These are phyloP conservation scores for Blastobasis lacticolella DNA, from an alignment of 2,888 invertebrate genomes.

Conservation along the genomic window DNA sequence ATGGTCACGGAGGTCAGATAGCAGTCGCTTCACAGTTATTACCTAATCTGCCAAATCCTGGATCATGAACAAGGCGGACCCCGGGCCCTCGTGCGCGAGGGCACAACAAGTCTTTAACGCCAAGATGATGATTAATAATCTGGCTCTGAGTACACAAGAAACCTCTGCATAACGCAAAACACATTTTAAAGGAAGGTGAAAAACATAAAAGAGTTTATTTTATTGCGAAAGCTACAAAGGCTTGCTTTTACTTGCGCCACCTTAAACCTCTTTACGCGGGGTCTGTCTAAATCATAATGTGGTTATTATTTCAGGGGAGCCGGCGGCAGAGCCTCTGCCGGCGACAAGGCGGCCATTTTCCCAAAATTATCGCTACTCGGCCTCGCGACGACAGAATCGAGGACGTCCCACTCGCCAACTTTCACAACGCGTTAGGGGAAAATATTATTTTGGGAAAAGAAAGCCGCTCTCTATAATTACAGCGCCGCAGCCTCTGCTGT, in stretches of 20 bases:
- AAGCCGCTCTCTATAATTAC: conserved; percentile 27
- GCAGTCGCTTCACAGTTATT: too few species aligned
- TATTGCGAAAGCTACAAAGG: conserved; percentile 43
- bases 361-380: conserved; percentile 67
- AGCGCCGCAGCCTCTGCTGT: not conserved
- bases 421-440: conserved; percentile 47
- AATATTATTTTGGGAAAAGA: conserved; percentile 43
- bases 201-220: conserved; percentile 34
- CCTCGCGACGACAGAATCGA: conserved; percentile 49
- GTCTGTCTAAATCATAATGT: conserved; percentile 63
- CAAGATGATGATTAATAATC: too few species aligned
- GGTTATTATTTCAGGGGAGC: conserved; percentile 64
- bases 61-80: too few species aligned
- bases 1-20: too few species aligned
- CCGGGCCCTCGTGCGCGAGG: too few species aligned
- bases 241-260: conserved; percentile 47
- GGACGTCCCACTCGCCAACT: conserved; percentile 46
- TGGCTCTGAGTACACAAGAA: too few species aligned
- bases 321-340: conserved; percentile 54
- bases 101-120: too few species aligned
- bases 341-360: conserved; percentile 67
- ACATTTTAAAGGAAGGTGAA: not conserved
- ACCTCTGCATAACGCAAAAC: too few species aligned
- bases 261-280: conserved; percentile 59
- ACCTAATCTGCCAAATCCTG: too few species aligned